A percentile compares a stretch with the other conserved stretches of the same genome.
These are phyloP conservation scores for Dryas iulia DNA, from an alignment of 1,140 invertebrate genomes.

Conservation along the genomic window DNA sequence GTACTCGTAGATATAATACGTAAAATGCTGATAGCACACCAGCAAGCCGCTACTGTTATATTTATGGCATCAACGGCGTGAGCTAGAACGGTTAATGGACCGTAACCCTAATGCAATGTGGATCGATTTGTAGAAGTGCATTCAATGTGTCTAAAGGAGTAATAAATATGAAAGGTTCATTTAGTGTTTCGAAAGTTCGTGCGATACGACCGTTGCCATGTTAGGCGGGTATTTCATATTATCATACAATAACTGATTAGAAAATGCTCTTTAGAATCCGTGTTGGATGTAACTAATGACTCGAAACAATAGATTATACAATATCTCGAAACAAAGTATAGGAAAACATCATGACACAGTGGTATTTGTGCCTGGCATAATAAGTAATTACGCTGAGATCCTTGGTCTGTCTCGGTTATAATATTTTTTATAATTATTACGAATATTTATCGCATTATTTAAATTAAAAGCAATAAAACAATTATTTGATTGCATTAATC, in stretches of 20 bases:
- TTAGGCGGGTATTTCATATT: background rate
- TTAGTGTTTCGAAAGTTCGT: constrained; percentile 21
- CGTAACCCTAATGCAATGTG: constrained; percentile 9
- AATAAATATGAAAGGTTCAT: background rate
- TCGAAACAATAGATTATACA: background rate
- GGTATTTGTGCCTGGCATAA: background rate
- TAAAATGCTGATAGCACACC: background rate
- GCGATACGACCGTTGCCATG: background rate
- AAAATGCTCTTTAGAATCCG: background rate
- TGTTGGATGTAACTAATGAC: background rate
- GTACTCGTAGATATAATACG: background rate
- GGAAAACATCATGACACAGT: background rate
- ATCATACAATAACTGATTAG: background rate
- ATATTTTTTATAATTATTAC: too few relatives aligned
- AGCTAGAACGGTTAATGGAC: constrained; percentile 9
- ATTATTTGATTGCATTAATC: too few relatives aligned
- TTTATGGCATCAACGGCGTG: background rate
- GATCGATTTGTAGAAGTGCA: constrained; percentile 4
- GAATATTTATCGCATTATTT: too few relatives aligned
- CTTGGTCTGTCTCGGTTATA: background rate
- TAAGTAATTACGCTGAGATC: background rate
- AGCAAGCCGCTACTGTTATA: background rate
- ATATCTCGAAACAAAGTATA: background rate
- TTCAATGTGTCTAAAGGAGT: background rate
- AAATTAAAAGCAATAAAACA: too few relatives aligned